Evolutionary conservation across 2,888 invertebrate species (phyloP).

Genomic region (Beris morrisii): DNA sequence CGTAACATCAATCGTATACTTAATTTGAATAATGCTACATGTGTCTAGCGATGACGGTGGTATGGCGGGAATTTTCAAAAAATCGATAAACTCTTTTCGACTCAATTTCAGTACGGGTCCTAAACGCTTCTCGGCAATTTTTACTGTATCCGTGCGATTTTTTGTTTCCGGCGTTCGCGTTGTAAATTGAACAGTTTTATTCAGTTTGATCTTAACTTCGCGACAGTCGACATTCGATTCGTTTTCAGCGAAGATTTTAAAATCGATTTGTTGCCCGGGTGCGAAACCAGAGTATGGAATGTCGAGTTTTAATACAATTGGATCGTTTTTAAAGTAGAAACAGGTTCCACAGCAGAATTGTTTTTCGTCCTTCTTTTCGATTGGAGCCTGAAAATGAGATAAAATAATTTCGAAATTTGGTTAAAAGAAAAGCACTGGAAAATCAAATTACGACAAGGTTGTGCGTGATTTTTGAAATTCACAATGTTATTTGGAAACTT

Average conservation of each 20-base stretch:
- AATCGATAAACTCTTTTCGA: conserved; percentile 66
- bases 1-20: conserved; percentile 69
- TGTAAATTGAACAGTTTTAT: conserved; percentile 62
- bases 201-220: conserved; percentile 64
- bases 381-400: conserved; percentile 13
- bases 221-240: conserved; percentile 70
- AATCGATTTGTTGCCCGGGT: conserved; percentile 72
- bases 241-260: conserved; percentile 73
- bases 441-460: conserved; percentile 61
- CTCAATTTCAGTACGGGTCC: conserved; percentile 66
- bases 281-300: conserved; percentile 74
- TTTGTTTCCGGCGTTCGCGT: conserved; percentile 54
- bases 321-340: conserved; percentile 50
- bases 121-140: conserved; percentile 52
- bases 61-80: conserved; percentile 69
- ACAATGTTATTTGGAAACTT: too few species aligned
- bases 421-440: conserved; percentile 67
- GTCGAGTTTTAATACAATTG: conserved; percentile 49
- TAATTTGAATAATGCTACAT: conserved; percentile 72
- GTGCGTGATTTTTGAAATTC: too few species aligned
- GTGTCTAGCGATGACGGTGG: conserved; percentile 75
- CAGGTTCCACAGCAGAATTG: conserved; percentile 30
- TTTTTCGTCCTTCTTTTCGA: conserved; percentile 22
- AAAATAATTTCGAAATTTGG: conserved; percentile 40
- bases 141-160: conserved; percentile 52